phyloP scores from a whole-genome alignment of 1,140 invertebrate species.

The Drosophila bocqueti region DNA sequence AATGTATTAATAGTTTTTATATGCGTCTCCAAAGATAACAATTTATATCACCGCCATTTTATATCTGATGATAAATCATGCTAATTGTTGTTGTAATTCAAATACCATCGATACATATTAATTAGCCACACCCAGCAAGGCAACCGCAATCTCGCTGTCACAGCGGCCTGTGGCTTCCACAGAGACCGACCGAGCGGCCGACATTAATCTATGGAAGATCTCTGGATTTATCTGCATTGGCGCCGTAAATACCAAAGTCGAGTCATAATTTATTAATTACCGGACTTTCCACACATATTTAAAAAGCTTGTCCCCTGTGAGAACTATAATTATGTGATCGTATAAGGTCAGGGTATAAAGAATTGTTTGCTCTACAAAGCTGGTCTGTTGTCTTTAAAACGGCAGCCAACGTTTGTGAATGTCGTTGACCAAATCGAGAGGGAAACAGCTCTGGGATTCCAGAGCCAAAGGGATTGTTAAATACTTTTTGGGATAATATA shows the following conservation, averaged over 20 bases:
- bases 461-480: constrained; percentile 22
- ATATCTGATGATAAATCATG: constrained; percentile 72
- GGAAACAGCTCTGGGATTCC: constrained; percentile 20
- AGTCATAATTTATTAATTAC: constrained; percentile 82
- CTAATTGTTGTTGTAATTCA: constrained; percentile 80
- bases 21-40: constrained; percentile 31
- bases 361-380: constrained; percentile 8
- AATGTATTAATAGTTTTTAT: constrained; percentile 57
- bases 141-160: constrained; percentile 35
- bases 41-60: constrained; percentile 62
- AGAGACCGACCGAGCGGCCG: constrained; percentile 18
- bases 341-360: constrained; percentile 14
- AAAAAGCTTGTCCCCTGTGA: constrained; percentile 24
- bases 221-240: constrained; percentile 69
- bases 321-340: constrained; percentile 41
- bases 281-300: constrained; percentile 77
- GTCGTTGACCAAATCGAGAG: constrained; percentile 25
- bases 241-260: constrained; percentile 72
- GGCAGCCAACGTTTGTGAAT: constrained; percentile 43
- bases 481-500: constrained; percentile 29
- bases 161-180: constrained; percentile 52
- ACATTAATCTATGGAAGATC: constrained; percentile 72
- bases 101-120: constrained; percentile 80
- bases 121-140: constrained; percentile 67
- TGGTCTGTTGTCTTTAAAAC: constrained; percentile 20